These are phyloP conservation scores for Holothuria scabra DNA, from an alignment of 53 echinoderm and acorn worm genomes.

Conservation along the genomic window DNA sequence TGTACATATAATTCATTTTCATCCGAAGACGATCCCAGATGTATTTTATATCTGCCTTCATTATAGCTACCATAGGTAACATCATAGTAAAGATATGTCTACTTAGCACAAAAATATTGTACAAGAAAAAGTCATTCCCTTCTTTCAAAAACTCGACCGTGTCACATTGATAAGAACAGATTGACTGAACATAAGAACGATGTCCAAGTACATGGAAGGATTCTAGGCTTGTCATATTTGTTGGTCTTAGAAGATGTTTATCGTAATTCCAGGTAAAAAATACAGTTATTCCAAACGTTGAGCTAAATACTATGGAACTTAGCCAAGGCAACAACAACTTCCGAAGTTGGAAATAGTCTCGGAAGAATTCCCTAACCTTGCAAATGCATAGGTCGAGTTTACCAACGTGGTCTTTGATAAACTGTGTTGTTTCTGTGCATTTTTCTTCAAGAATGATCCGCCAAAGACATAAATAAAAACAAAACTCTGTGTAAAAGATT, in stretches of 20 bases:
- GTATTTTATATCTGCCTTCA: not conserved
- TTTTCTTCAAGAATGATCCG: not conserved
- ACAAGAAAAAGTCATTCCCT: not conserved
- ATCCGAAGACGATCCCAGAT: not conserved
- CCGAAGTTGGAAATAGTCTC: slow-evolving; percentile 19
- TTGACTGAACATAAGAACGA: not conserved
- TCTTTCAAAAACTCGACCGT: not conserved
- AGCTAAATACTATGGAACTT: not conserved
- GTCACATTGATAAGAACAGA: slow-evolving; percentile 2
- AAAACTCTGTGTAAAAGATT: slow-evolving; percentile 3
- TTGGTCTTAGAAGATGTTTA: not conserved
- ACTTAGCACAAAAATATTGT: not conserved
- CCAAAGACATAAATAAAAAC: not conserved
- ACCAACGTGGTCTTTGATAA: not conserved
- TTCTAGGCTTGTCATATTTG: not conserved
- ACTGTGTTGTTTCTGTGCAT: not conserved
- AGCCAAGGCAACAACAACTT: not conserved
- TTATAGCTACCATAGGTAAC: not conserved
- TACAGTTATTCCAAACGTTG: slow-evolving; percentile 12
- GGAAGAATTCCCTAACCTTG: not conserved
- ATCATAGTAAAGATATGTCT: not conserved
- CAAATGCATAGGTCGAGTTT: not conserved
- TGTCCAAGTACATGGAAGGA: not conserved
- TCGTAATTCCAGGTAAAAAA: slow-evolving; percentile 21
- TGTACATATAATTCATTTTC: not conserved